Conservation (phyloP, 2,113 vertebrate species). For the Osmerus eperlanus region DNA sequence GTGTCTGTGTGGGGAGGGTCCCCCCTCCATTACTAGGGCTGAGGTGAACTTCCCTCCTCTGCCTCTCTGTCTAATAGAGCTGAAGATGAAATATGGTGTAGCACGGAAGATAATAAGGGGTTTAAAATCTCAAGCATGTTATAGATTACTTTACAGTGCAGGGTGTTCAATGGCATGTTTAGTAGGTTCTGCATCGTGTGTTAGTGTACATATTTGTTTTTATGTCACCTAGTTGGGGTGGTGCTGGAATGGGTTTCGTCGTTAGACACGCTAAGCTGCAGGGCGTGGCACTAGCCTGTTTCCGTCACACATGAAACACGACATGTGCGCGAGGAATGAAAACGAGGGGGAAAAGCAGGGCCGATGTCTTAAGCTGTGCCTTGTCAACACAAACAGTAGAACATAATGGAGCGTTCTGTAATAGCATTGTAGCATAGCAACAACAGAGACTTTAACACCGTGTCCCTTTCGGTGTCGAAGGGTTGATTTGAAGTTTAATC, state of each 20-base stretch:
- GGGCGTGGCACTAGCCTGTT: conserved; percentile 37
- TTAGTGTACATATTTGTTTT: background rate
- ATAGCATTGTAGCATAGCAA: background rate
- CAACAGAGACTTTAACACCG: background rate
- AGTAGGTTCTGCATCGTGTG: background rate
- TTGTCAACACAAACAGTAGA: background rate
- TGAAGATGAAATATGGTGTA: conserved; percentile 47
- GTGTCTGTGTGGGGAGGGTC: conserved; percentile 25
- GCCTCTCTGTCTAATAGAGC: conserved; percentile 34
- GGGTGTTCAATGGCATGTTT: conserved; percentile 16
- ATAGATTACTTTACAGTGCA: background rate
- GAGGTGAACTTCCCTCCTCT: conserved; percentile 45
- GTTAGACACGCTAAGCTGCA: conserved; percentile 25
- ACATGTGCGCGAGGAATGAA: background rate
- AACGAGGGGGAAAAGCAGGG: background rate
- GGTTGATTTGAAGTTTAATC: conserved; percentile 11
- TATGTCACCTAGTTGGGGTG: conserved; percentile 30
- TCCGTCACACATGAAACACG: background rate
- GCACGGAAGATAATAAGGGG: conserved; percentile 20
- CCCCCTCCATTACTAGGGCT: background rate
- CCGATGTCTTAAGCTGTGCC: no score
- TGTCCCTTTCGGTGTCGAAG: background rate
- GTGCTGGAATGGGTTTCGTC: conserved; percentile 38
- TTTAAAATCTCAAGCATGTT: no score
- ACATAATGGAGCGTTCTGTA: conserved; percentile 5